Evolutionary conservation across 2,797 vertebrate genomes (phyloP).

Genomic region (Anas acuta): DNA sequence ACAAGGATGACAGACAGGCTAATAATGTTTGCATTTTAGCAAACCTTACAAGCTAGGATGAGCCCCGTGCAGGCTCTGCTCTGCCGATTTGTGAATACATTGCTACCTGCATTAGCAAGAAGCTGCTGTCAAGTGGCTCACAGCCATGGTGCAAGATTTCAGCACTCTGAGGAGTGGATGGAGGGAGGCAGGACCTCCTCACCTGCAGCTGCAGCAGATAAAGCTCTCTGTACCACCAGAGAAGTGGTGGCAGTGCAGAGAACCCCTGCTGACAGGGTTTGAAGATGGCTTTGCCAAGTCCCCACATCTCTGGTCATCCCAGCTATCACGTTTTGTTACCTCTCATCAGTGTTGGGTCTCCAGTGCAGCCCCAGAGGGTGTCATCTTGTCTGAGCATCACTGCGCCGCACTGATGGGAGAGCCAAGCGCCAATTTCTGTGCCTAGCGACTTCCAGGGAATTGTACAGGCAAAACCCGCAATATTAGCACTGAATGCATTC

Average conservation of each 20-base stretch:
- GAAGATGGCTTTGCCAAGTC: neutral
- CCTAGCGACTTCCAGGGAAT: neutral
- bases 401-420: rapidly evolving
- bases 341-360: neutral
- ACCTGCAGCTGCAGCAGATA: neutral
- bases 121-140: neutral
- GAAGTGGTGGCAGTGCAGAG: neutral
- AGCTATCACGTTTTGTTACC: neutral
- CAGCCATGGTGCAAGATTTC: neutral
- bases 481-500: neutral
- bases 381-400: neutral
- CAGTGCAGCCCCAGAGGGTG: neutral
- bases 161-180: neutral
- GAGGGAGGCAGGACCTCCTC: neutral
- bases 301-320: neutral
- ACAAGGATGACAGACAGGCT: neutral
- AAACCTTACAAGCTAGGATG: neutral
- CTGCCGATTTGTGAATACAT: neutral
- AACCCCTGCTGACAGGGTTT: neutral
- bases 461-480: neutral
- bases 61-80: neutral
- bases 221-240: neutral
- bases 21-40: neutral
- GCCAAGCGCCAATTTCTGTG: neutral
- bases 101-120: neutral